These are phyloP conservation scores for Smithornis capensis DNA, from an alignment of 2,113 vertebrate species.

Conservation along the genomic window DNA sequence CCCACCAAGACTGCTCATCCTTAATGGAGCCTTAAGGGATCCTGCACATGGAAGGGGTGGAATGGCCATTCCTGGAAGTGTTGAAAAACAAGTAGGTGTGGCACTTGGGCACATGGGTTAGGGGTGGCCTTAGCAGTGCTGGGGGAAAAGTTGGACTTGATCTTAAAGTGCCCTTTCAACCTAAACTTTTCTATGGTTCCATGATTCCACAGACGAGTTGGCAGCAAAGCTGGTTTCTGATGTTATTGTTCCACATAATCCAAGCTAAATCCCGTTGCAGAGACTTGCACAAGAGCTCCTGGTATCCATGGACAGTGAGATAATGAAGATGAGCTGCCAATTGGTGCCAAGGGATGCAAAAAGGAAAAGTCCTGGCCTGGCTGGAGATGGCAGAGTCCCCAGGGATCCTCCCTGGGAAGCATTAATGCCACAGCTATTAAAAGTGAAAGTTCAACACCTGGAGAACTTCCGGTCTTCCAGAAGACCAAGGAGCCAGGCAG, in stretches of 20 bases:
- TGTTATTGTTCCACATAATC: fast-evolving
- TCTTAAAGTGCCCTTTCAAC: background rate
- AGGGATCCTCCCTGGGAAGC: background rate
- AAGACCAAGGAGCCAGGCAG: background rate
- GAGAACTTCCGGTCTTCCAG: background rate
- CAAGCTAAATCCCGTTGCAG: background rate
- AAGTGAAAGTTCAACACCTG: background rate
- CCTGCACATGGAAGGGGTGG: background rate
- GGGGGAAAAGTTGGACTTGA: background rate
- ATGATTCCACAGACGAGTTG: background rate
- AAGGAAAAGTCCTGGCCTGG: background rate
- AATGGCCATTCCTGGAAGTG: background rate
- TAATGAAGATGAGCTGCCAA: background rate
- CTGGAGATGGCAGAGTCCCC: background rate
- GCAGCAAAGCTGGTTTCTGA: background rate
- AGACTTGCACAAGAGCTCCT: background rate
- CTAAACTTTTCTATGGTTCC: background rate
- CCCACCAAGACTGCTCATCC: fast-evolving
- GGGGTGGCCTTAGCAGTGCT: background rate
- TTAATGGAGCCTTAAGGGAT: background rate
- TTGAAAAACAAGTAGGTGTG: background rate
- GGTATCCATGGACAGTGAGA: background rate
- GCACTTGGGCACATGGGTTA: background rate
- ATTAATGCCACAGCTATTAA: background rate
- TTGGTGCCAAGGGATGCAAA: background rate